Conservation (phyloP, 1,140 invertebrate genomes). For the Orius laevigatus region DNA sequence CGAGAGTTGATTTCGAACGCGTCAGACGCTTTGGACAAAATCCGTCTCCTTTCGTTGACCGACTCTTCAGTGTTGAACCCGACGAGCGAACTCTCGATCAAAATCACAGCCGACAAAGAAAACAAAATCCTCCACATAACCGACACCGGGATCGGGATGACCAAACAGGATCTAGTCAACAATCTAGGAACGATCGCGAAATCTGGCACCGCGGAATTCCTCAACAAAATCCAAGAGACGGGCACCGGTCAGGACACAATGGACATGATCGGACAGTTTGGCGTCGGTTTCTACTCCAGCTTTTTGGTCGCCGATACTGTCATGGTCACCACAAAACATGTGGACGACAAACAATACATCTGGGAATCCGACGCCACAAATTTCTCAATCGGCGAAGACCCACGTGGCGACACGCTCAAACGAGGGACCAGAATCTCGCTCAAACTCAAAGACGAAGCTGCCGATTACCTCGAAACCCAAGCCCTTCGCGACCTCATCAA, state of each 20-base stretch:
- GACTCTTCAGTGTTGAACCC: conserved; percentile 57
- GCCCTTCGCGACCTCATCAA: conserved; percentile 81
- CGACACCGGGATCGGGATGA: conserved; percentile 98
- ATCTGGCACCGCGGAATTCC: conserved; percentile 96
- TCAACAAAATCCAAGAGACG: conserved; percentile 77
- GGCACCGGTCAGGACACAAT: conserved; percentile 43
- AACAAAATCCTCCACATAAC: conserved; percentile 84
- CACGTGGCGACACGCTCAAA: conserved; percentile 75
- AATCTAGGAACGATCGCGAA: conserved; percentile 99
- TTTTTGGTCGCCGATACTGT: conserved; percentile 87
- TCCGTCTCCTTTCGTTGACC: conserved; percentile 80
- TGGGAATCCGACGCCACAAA: conserved; percentile 91
- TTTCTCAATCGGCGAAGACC: conserved; percentile 85
- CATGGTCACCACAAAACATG: conserved; percentile 88
- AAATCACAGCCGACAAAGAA: conserved; percentile 95
- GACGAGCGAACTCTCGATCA: conserved; percentile 72
- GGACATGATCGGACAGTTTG: conserved; percentile 90
- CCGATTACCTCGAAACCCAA: conserved; percentile 85
- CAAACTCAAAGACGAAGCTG: conserved; percentile 88
- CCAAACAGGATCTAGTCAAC: conserved; percentile 80
- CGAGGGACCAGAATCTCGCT: conserved; percentile 67
- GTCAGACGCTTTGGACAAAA: conserved; percentile 90
- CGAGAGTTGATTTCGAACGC: conserved; percentile 95
- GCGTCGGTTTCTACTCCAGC: conserved; percentile 94
- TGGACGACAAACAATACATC: conserved; percentile 89